Evolutionary conservation across 92 coral and sea anemone genomes (phyloP), one percentile per base, ranked within the genome.

Genomic region (Blastomussa wellsi): DNA sequence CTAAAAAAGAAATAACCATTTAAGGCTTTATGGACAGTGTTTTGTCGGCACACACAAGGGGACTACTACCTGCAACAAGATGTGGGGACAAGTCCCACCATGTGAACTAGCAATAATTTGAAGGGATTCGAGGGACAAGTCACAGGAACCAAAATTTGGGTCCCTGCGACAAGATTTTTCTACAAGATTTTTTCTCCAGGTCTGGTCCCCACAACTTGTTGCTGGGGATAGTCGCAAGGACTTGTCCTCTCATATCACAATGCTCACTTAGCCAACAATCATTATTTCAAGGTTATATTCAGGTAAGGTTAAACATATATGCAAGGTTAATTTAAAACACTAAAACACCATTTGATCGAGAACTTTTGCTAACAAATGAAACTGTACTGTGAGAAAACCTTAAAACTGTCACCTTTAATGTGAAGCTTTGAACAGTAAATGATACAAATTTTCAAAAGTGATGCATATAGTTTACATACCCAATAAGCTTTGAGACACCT

Each of bases 401-500:
- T 57, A 8, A 28, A 7, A 26, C 35, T 28, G 64, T 57, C 64
- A 2, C 19, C 31, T 24, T n/a, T 1, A 59, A 0, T 59, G 19
- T n/a, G 19, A 59, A 59, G 29, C 64, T 57, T 4, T 0, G 64
- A 22, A n/a, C 24, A 24, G 12, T 59, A 0, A 16, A 24, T 69
- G 47, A 16, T 5, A 37, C 26, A 31, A 35, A 35, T 7, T 20
- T 14, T 67, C 6, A 33, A 35, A 33, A 15, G 44, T 68, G 42
- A 68, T 31, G 29, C 28, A 51, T n/a, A 28, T 13, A 17, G 35
- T 53, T 42, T 76, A 84, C 88, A 29, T 78, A 85, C 88, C 88
- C 88, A 49, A 70, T 78, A 32, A 77, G 66, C 66, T 44, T 85
- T 77, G 88, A 68, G 44, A 48, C 44, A 76, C 76, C 88, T 76